A percentile compares a stretch with the other conserved stretches of the same genome.
Conservation (phyloP, 2,888 invertebrate species). For the Pteria penguin region DNA sequence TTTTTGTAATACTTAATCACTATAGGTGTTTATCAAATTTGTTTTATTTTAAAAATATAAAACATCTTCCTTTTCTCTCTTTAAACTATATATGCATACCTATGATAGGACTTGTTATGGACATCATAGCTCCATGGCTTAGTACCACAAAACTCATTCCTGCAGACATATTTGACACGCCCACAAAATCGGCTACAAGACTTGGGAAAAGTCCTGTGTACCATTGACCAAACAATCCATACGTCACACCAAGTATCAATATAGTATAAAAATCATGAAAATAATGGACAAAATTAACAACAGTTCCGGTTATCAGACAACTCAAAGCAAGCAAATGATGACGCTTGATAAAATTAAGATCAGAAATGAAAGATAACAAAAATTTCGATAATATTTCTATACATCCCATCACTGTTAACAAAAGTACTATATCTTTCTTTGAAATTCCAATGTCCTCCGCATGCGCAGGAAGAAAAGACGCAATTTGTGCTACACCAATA, state of each 20-base stretch:
- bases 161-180: slow-evolving; percentile 1
- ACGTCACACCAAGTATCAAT: background rate
- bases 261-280: background rate
- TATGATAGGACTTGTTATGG: slow-evolving; percentile 7
- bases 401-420: background rate
- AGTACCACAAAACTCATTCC: background rate
- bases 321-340: background rate
- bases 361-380: background rate
- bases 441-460: slow-evolving; percentile 3
- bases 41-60: no score
- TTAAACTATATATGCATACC: no score
- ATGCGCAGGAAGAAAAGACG: background rate
- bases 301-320: background rate
- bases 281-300: background rate
- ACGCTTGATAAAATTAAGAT: background rate
- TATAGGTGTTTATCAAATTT: no score
- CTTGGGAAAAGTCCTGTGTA: slow-evolving; percentile 1
- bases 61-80: no score
- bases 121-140: background rate
- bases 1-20: no score
- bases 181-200: background rate
- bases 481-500: background rate
- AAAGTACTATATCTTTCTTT: background rate
- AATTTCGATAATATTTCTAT: background rate
- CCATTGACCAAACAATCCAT: background rate